Conservation (phyloP, 2,797 vertebrate genomes). For the Brachyrhaphis roseni region DNA sequence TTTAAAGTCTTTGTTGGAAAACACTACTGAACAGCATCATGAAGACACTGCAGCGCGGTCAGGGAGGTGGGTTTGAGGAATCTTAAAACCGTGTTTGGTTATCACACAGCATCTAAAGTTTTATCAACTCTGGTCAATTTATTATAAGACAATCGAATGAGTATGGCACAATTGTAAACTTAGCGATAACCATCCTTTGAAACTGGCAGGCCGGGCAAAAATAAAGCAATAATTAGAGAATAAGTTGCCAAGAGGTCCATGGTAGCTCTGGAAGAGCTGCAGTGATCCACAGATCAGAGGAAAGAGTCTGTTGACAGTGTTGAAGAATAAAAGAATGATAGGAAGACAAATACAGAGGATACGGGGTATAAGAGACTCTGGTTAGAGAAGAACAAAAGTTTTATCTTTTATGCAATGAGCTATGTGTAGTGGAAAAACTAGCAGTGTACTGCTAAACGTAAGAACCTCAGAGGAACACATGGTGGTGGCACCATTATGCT, state of each 20-base stretch:
- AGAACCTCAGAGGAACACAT: no score
- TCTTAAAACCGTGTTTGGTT: background rate
- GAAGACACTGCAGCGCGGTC: background rate
- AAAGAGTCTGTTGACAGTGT: background rate
- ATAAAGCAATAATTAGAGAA: background rate
- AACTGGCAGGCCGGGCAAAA: background rate
- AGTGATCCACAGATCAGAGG: background rate
- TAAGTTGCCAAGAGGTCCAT: background rate
- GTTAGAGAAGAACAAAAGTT: background rate
- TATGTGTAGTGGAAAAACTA: no score
- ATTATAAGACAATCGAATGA: background rate
- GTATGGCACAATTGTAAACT: background rate
- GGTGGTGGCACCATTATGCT: no score
- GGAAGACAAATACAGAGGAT: background rate
- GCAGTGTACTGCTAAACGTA: no score
- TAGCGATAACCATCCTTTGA: background rate
- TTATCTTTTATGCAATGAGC: no score
- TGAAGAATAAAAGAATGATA: background rate
- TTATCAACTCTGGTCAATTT: background rate
- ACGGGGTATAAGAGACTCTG: background rate
- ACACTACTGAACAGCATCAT: background rate
- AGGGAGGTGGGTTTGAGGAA: background rate
- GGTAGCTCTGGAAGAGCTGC: background rate
- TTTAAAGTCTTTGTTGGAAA: background rate
- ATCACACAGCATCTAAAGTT: background rate